Conservation (phyloP, 2,113 vertebrate species). For the Plecotus auritus region DNA sequence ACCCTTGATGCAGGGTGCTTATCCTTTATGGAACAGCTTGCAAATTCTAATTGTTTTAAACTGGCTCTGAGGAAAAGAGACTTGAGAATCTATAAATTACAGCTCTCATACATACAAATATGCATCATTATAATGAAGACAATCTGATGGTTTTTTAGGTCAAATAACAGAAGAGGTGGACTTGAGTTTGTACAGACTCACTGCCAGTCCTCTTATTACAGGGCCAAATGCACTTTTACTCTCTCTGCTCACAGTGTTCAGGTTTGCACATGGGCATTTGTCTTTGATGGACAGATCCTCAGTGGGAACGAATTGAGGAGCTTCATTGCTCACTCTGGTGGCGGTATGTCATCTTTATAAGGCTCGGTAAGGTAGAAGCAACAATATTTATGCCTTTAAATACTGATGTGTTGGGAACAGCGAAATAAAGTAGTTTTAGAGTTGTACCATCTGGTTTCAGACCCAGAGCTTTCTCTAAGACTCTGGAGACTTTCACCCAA, state of each 20-base stretch:
- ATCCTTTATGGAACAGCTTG: constrained; percentile 72
- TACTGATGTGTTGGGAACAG: constrained; percentile 37
- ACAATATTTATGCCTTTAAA: constrained; percentile 62
- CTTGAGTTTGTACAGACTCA: constrained; percentile 17
- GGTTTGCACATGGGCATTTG: not conserved
- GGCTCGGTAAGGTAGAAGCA: constrained; percentile 50
- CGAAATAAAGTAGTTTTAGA: constrained; percentile 35
- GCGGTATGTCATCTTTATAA: constrained; percentile 53
- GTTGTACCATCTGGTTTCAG: constrained; percentile 30
- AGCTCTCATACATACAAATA: constrained; percentile 68
- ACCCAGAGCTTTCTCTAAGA: not conserved
- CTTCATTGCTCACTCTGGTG: constrained; percentile 39
- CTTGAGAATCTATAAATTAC: constrained; percentile 69
- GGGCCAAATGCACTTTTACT: not conserved
- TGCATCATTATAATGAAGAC: constrained; percentile 53
- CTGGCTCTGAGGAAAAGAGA: constrained; percentile 68
- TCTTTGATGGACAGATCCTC: constrained; percentile 34
- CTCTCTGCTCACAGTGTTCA: not conserved
- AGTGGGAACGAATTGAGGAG: constrained; percentile 4
- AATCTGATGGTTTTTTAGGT: constrained; percentile 51
- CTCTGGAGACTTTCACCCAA: constrained; percentile 6
- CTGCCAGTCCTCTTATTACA: not conserved
- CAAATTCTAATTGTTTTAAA: constrained; percentile 72
- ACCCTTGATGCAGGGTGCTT: constrained; percentile 53
- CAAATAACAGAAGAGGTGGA: constrained; percentile 49